Conservation (phyloP, 2,113 vertebrate species). For the Pedionomus torquatus region DNA sequence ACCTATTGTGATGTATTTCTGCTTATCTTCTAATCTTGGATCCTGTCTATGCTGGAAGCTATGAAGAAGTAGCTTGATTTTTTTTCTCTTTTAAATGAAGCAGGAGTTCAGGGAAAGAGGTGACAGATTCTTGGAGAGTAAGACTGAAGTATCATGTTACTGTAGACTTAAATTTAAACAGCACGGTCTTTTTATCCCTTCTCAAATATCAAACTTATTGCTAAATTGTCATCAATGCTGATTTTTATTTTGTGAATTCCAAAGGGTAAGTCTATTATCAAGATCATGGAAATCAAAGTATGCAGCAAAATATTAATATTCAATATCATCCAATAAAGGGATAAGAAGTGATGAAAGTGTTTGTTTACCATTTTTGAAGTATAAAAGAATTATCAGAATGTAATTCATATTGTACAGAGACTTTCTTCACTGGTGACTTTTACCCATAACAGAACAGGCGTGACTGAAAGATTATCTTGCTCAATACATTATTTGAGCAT, state of each 20-base stretch:
- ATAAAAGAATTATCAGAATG: neutral
- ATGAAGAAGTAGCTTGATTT: no score
- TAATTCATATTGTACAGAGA: neutral
- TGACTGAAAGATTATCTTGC: neutral
- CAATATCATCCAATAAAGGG: neutral
- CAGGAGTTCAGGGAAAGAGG: neutral
- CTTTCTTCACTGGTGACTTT: neutral
- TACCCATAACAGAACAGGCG: neutral
- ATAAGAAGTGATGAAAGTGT: neutral
- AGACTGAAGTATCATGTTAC: neutral
- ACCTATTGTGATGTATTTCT: neutral
- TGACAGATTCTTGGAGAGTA: neutral
- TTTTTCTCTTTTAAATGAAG: neutral
- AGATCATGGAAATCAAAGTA: neutral
- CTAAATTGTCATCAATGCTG: neutral
- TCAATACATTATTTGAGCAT: neutral
- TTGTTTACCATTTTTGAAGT: neutral
- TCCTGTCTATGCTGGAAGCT: neutral
- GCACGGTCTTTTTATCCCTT: neutral
- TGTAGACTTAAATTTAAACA: neutral
- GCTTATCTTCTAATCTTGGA: neutral
- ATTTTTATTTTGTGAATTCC: neutral
- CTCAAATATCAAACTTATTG: neutral
- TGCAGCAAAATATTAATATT: neutral
- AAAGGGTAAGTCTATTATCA: neutral